Evolutionary conservation across 2,797 vertebrate genomes (phyloP).

Genomic region (Pangasius macronema): DNA sequence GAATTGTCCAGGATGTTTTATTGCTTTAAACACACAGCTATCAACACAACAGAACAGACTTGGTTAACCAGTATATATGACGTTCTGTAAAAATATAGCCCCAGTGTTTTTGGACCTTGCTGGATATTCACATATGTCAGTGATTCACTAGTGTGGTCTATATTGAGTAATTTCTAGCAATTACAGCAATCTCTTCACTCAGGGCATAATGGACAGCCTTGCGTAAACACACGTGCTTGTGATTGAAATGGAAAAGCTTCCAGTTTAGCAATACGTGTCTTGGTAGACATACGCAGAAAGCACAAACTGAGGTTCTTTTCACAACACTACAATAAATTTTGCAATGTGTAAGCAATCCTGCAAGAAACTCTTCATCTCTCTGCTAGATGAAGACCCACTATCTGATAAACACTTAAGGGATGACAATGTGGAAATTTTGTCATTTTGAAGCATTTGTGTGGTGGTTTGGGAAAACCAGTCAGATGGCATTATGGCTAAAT

Average conservation of each 20-base stretch:
- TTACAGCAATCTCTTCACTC: constrained; percentile 1
- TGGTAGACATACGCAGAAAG: constrained; percentile 13
- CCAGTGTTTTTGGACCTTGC: not conserved
- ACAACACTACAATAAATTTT: not conserved
- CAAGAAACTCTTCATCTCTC: not conserved
- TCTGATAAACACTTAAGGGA: not conserved
- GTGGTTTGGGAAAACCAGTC: not conserved
- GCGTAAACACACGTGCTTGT: constrained; percentile 28
- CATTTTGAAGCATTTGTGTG: not conserved
- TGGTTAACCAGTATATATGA: constrained; percentile 4
- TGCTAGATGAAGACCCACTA: constrained; percentile 5
- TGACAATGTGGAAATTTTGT: not conserved
- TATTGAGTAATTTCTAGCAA: constrained; percentile 19
- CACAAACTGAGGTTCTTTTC: not conserved
- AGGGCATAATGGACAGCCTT: not conserved
- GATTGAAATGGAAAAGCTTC: constrained; percentile 18
- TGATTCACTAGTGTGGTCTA: constrained; percentile 19
- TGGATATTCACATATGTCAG: constrained; percentile 6
- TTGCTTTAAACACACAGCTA: not conserved
- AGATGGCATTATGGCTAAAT: not conserved
- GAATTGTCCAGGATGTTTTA: constrained; percentile 8
- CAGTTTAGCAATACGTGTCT: constrained; percentile 21
- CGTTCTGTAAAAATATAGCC: not conserved
- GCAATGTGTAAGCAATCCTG: constrained; percentile 21
- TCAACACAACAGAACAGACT: not conserved